These are phyloP conservation scores for Ammodytes marinus DNA, from an alignment of 2,113 vertebrate genomes.

Conservation along the genomic window DNA sequence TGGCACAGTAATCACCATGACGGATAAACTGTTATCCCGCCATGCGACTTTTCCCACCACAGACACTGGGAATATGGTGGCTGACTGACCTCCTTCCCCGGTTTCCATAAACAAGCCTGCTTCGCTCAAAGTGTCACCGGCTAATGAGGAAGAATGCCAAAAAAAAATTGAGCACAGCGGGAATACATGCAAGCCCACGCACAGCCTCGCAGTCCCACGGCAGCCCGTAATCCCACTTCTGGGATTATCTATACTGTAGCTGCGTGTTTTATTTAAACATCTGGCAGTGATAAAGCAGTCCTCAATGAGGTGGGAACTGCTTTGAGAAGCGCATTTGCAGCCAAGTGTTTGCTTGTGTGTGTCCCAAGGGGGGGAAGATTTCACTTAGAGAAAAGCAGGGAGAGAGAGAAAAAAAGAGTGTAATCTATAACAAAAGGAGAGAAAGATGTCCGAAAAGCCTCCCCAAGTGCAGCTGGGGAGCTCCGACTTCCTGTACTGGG, in stretches of 20 bases:
- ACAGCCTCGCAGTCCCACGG: conserved; percentile 55
- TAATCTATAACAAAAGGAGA: conserved; percentile 69
- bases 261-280: conserved; percentile 81
- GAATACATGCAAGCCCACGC: conserved; percentile 66
- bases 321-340: conserved; percentile 62
- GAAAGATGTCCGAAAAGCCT: conserved; percentile 66
- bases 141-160: conserved; percentile 58
- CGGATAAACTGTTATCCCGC: conserved; percentile 55
- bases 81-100: conserved; percentile 76
- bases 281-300: conserved; percentile 76
- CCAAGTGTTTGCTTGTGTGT: conserved; percentile 61
- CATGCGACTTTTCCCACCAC: conserved; percentile 70
- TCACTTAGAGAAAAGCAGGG: conserved; percentile 51
- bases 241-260: conserved; percentile 74
- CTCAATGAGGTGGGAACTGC: conserved; percentile 69
- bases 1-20: conserved; percentile 61
- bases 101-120: conserved; percentile 68
- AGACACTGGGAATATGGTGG: conserved; percentile 81
- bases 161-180: conserved; percentile 60
- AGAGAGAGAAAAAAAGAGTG: conserved; percentile 5
- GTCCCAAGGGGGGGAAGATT: conserved; percentile 41
- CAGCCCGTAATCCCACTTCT: conserved; percentile 62
- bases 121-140: conserved; percentile 77
- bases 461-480: conserved; percentile 76
- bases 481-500: conserved; percentile 75